Percentiles rank a stretch among this genome's conserved stretches.
These are phyloP conservation scores for Linurgus olivaceus DNA, from an alignment of 2,797 vertebrate genomes.

Conservation along the genomic window DNA sequence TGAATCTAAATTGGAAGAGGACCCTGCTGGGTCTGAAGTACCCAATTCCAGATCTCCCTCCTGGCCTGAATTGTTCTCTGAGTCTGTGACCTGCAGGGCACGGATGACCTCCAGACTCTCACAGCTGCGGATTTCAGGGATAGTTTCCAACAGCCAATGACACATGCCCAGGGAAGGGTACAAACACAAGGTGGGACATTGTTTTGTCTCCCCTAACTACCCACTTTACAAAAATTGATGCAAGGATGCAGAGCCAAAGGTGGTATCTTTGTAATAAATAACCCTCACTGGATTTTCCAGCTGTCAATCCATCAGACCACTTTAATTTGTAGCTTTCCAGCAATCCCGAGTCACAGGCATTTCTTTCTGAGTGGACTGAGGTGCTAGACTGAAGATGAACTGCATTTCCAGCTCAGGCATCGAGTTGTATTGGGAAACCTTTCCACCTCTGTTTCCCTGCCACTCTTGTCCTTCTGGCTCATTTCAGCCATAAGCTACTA, in stretches of 20 bases:
- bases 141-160: background rate
- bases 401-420: background rate
- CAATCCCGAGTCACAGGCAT: background rate
- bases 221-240: background rate
- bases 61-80: background rate
- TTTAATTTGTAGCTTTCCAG: background rate
- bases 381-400: background rate
- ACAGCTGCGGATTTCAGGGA: background rate
- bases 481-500: background rate
- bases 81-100: background rate
- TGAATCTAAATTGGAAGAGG: background rate
- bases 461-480: background rate
- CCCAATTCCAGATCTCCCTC: background rate
- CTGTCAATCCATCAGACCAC: rapidly evolving
- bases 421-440: background rate
- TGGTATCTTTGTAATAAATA: background rate
- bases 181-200: background rate
- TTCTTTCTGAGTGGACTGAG: background rate
- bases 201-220: background rate
- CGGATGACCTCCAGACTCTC: background rate
- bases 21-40: background rate
- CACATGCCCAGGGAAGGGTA: background rate
- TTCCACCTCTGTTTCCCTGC: background rate
- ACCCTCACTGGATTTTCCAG: background rate
- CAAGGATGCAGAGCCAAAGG: background rate